A percentile compares a stretch with the other conserved stretches of the same genome.
phyloP scores from a whole-genome alignment of 2,888 invertebrate species.

The Chymomyza amoena region DNA sequence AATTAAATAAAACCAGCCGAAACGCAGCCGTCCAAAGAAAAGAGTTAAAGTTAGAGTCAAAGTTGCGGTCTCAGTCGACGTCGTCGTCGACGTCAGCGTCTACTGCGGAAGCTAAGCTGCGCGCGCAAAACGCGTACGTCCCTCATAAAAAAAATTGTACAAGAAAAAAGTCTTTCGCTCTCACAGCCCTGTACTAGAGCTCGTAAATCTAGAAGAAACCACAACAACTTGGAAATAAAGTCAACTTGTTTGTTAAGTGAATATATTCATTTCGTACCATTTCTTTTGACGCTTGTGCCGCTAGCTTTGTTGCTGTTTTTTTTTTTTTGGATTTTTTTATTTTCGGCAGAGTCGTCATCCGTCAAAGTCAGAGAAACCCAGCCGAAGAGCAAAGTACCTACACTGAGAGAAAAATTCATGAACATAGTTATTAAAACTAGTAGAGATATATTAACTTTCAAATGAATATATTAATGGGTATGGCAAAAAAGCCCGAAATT shows the following conservation, averaged over 20 bases:
- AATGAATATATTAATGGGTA: too few species aligned
- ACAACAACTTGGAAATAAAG: conserved; percentile 65
- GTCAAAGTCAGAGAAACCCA: conserved; percentile 43
- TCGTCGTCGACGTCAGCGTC: conserved; percentile 6
- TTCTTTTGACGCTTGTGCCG: conserved; percentile 22
- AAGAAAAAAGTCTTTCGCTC: conserved; percentile 41
- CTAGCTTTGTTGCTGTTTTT: conserved; percentile 2
- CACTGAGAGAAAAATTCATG: conserved; percentile 49
- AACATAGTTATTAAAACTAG: too few species aligned
- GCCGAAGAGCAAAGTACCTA: conserved; percentile 11
- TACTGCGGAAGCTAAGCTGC: conserved; percentile 57
- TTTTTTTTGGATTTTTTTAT: background rate
- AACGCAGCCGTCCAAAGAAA: conserved; percentile 25
- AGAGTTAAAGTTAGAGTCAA: background rate
- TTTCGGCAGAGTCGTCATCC: conserved; percentile 31
- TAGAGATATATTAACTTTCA: too few species aligned
- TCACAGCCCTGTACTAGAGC: conserved; percentile 25
- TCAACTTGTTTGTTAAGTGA: conserved; percentile 74
- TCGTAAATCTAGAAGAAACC: conserved; percentile 47
- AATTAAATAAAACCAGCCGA: conserved; percentile 50
- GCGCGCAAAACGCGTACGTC: conserved; percentile 31
- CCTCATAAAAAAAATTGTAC: conserved; percentile 35
- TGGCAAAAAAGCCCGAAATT: too few species aligned
- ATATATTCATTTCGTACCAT: conserved; percentile 54
- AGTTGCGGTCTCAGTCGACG: background rate